Percentiles rank a stretch among this genome's conserved stretches.
Conservation (phyloP, 1,140 invertebrate genomes). For the Orussus abietinus region DNA sequence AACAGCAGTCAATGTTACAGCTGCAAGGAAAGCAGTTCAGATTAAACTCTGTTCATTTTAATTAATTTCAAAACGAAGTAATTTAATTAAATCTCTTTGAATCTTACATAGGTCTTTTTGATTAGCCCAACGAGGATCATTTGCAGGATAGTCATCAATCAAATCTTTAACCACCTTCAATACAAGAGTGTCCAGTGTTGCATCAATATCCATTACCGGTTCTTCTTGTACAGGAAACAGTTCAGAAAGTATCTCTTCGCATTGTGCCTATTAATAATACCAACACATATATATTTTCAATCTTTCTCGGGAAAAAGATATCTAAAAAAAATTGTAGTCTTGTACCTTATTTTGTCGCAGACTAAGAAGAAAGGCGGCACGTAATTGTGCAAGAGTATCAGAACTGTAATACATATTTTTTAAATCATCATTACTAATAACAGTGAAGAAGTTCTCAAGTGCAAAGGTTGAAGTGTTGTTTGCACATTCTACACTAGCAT, state of each 20-base stretch:
- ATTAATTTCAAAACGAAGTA: too few species aligned
- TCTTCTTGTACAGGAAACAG: constrained; percentile 61
- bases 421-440: constrained; percentile 68
- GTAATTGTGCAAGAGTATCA: constrained; percentile 65
- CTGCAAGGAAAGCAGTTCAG: constrained; percentile 29
- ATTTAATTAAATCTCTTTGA: constrained; percentile 3
- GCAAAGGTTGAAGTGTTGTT: constrained; percentile 26
- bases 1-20: constrained; percentile 46
- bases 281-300: background rate
- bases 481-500: constrained; percentile 30
- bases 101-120: constrained; percentile 40
- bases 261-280: constrained; percentile 50
- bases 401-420: constrained; percentile 65
- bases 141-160: constrained; percentile 82
- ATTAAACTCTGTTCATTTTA: too few species aligned
- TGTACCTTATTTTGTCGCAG: constrained; percentile 38
- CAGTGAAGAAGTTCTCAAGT: constrained; percentile 56
- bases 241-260: constrained; percentile 64
- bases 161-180: constrained; percentile 72
- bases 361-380: constrained; percentile 67
- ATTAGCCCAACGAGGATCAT: constrained; percentile 79
- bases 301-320: background rate
- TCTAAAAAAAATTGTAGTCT: constrained; percentile 7
- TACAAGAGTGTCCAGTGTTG: constrained; percentile 64
- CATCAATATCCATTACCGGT: constrained; percentile 56